Base-by-base conservation (phyloP, 2,113 vertebrate genomes). In the Hystrix brachyura region DNA sequence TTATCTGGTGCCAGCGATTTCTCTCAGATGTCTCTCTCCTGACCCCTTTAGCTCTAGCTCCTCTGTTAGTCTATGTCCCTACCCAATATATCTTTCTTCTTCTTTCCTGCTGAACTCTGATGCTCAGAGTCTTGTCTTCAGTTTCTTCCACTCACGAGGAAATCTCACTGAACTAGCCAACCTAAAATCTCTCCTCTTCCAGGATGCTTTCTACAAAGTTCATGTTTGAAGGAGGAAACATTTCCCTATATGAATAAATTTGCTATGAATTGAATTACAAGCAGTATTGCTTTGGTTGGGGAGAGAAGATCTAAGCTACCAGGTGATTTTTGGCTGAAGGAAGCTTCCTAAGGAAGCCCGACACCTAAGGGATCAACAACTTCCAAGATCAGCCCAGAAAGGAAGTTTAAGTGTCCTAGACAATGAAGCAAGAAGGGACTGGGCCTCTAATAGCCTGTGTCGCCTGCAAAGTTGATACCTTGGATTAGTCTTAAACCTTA, bases 401-500 rank as follows among this genome's bases (percentile, higher is more conserved):
- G 34, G 11, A 82, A 53, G 6, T 60, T 76, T 82, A 43, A 5
- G 1, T 65, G 43, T 15, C 0, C 5, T 85, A 11, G 13, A 60
- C 23, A 7, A 34, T 43, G 13, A 91, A 76, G 34, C 67, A 72
- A 90, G n/a, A 91, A 82, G n/a, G 9, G 6, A 19, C 57, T 32
- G 5, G 43, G 10, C 83, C 38, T 64, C 46, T 65, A 84, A 43
- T 34, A 64, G 74, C 5, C 34, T 48, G n/a, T 43, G 3, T 78
- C 19, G 1, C 65, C 67, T 78, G 18, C 51, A 84, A 62, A 90
- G n/a, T 7, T 25, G 67, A 79, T 51, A 71, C 11, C 21, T 78
- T 15, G 12, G 71, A 71, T 81, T 91, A 69, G 67, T 57, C 94
- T 95, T 88, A 93, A 94, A 93, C 3, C 5, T 93, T 81, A 53